These are phyloP conservation scores for Siniperca chuatsi DNA, from an alignment of 2,113 vertebrate genomes.

Conservation along the genomic window DNA sequence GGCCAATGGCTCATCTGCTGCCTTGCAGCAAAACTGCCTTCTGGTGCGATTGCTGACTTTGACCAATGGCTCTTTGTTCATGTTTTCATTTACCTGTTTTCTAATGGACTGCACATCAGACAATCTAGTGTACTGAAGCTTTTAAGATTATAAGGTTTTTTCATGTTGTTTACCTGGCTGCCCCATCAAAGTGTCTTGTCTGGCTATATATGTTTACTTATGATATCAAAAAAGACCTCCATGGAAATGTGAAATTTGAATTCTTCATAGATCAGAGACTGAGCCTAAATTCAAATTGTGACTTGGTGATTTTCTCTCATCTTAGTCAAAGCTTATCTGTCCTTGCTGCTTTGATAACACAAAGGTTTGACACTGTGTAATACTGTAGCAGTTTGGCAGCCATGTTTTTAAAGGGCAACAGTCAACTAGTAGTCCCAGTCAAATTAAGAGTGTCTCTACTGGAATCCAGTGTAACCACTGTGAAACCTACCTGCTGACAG, in stretches of 20 bases:
- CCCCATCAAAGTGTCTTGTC: not conserved
- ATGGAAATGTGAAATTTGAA: not conserved
- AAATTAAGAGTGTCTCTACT: too few relatives aligned
- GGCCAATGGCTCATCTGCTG: constrained; percentile 15
- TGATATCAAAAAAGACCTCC: not conserved
- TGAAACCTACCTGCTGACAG: too few relatives aligned
- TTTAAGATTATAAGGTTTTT: not conserved
- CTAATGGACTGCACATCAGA: not conserved
- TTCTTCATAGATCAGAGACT: not conserved
- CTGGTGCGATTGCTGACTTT: not conserved
- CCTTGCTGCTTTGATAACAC: not conserved
- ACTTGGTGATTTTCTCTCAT: not conserved
- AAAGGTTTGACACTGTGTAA: not conserved
- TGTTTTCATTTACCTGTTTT: constrained; percentile 20
- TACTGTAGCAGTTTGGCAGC: not conserved
- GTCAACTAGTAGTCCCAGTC: not conserved
- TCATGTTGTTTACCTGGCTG: not conserved
- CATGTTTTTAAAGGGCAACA: not conserved
- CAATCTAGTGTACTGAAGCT: not conserved
- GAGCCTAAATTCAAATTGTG: not conserved
- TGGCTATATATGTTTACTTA: not conserved
- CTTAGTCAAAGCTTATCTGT: not conserved
- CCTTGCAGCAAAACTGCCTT: constrained; percentile 13
- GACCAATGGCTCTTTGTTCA: not conserved
- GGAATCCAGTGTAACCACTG: too few relatives aligned